Evolutionary conservation across 1,140 invertebrate species (phyloP), one percentile per base, ranked within the genome.

Genomic region (Atopsyche davidsoni): DNA sequence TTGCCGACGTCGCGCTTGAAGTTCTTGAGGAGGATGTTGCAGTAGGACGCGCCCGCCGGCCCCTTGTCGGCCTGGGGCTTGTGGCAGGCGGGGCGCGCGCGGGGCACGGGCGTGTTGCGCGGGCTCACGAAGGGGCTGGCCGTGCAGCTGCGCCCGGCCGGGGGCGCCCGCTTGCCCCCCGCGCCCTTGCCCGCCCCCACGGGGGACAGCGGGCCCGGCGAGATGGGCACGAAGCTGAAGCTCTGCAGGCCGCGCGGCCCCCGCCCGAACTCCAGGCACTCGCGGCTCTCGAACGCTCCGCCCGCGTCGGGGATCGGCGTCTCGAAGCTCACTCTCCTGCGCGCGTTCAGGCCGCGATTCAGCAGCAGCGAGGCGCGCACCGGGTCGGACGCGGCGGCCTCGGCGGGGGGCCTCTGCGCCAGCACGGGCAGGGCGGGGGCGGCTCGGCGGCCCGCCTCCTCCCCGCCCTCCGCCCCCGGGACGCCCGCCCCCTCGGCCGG

Each of bases 121-220:
- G 88, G 89, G 59, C 87, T 90, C 1, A 90, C 86, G 64, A 92
- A 92, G 2, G 87, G 87, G 64, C 85, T 88, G n/a, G 80, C 72
- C 6, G 66, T 64, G 1, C 67, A 69, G 41, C 69, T 71, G 24
- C 67, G 65, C 2, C 68, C 69, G 17, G 65, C 66, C 0, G 70
- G 70, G 66, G 25, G 63, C 68, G 14, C 60, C 57, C 58, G 68
- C 76, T 70, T 71, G 4, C 65, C 57, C 3, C 67, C 68, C 56
- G 67, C 69, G 18, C 61, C 61, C 71, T 13, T 67, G 66, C 55
- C 68, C 53, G 52, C 69, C 58, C 67, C 64, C 35, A 75, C 76
- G 14, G 79, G 80, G 3, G 76, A 79, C 61, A 77, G 75, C 18
- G 82, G 79, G 44, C 82, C 79, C 3, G 86, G 86, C 18, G 86